phyloP scores from a whole-genome alignment of 2,888 invertebrate species.

The Creontiades dilutus region DNA sequence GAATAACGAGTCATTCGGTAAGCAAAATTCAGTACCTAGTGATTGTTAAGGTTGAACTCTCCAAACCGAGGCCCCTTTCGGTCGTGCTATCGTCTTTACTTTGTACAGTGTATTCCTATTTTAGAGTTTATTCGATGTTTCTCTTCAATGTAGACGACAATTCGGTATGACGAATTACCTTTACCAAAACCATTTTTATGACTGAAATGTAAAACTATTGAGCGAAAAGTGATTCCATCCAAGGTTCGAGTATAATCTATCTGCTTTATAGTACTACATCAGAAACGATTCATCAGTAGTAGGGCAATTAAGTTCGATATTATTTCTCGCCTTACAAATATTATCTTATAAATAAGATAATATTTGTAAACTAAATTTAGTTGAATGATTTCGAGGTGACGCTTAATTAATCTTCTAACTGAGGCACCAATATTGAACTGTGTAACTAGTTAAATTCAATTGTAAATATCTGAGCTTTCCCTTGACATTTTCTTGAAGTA shows the following conservation, averaged over 20 bases:
- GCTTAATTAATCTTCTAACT: no score
- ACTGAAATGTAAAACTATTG: background rate
- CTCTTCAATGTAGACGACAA: background rate
- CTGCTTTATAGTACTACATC: background rate
- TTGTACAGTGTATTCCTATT: constrained; percentile 26
- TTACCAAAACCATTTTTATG: constrained; percentile 3
- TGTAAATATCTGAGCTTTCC: background rate
- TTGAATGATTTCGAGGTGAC: no score
- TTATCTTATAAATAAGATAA: no score
- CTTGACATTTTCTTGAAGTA: background rate
- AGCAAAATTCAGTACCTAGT: no score
- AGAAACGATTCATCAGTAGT: background rate
- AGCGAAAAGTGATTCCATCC: constrained; percentile 35
- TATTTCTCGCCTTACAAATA: no score
- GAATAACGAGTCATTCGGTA: no score
- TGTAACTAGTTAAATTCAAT: background rate
- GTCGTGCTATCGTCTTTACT: background rate
- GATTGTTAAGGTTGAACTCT: background rate
- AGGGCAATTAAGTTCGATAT: background rate
- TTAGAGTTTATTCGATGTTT: constrained; percentile 1
- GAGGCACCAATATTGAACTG: no score
- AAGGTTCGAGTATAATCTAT: background rate
- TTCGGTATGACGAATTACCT: background rate
- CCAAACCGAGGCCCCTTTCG: background rate
- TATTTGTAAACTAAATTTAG: no score